Evolutionary conservation across 2,797 vertebrate genomes (phyloP).

Genomic region (Ambastaia sidthimunki): DNA sequence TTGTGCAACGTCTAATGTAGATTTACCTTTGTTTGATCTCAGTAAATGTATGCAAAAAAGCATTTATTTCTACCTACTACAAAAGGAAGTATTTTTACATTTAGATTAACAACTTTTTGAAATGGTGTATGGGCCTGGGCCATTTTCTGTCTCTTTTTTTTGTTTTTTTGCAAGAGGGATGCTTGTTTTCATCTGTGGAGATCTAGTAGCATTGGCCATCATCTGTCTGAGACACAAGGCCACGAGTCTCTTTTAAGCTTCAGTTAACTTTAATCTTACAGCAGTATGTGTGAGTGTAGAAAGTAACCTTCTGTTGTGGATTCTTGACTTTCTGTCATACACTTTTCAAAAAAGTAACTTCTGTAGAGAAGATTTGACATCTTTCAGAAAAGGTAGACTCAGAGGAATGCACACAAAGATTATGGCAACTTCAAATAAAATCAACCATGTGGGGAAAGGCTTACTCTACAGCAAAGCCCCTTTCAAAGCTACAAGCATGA

Average conservation of each 20-base stretch:
- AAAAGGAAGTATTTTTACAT: no score
- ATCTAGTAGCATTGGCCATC: conserved; percentile 43
- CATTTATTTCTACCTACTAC: no score
- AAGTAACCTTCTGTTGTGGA: conserved; percentile 50
- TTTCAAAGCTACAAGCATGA: conserved; percentile 60
- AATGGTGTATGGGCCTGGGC: no score
- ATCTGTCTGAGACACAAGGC: conserved; percentile 47
- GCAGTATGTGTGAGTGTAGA: conserved; percentile 40
- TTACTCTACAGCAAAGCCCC: conserved; percentile 58
- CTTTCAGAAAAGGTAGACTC: conserved; percentile 67
- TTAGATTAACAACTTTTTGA: no score
- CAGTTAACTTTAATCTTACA: conserved; percentile 57
- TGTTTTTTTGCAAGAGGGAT: no score
- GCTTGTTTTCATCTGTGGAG: conserved; percentile 42
- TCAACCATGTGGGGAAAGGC: conserved; percentile 61
- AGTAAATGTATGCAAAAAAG: no score
- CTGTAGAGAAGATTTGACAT: conserved; percentile 63
- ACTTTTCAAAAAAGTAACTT: conserved; percentile 64
- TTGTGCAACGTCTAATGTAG: background rate
- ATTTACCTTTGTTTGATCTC: no score
- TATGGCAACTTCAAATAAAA: conserved; percentile 71
- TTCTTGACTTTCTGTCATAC: conserved; percentile 66
- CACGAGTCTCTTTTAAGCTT: conserved; percentile 52
- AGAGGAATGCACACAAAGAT: conserved; percentile 67
- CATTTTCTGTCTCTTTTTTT: no score